Base-by-base conservation (phyloP, 2,888 invertebrate species). In the Hyposoter dolosus region DNA sequence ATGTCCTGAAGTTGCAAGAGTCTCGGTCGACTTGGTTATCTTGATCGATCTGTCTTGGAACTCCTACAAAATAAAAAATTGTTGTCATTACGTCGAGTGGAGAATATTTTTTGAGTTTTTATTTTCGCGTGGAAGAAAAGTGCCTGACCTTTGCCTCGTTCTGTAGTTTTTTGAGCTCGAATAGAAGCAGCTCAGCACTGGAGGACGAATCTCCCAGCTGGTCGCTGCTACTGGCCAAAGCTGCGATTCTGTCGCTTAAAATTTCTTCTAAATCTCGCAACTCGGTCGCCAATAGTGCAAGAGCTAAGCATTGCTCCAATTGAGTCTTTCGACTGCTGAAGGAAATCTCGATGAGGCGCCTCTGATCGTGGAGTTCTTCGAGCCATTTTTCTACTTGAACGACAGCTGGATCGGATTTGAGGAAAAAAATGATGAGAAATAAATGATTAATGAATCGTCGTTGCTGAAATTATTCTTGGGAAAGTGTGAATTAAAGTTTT, bases 21-120 rank as follows among this genome's bases (percentile, higher is more conserved):
- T 96, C 93, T 98, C 97, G 19, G 97, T 97, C 56, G 97, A 96
- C 91, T 96, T 96, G 32, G 97, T 96, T 89, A 97, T 96, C 93
- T 96, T 97, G 75, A 98, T 94, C 9, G 97, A 96, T 89, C 96
- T 95, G 92, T 98, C 97, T 92, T 97, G 96, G 84, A 97, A 94
- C 85, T 96, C 95, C 94, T 96, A 90, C 9, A 15, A 32, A 45
- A 63, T 43, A 4, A 23, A 47, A 32, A 12, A 28, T 45, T 1
- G 4, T n/a, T 50, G 32, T 17, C 0, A 3, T 75, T 40, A 75
- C 10, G 5, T 28, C 17, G 65, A 6, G 10, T 17, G 4, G 12
- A n/a, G 19, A 32, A 45, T 65, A 0, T 12, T 47, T 74, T 69
- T n/a, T n/a, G 32, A 2, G 32, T 23, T 65, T 2, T 9, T 35